A percentile compares a stretch with the other conserved stretches of the same genome.
These are phyloP conservation scores for Mycalesis mineus DNA, from an alignment of 2,888 invertebrate species.

Conservation along the genomic window DNA sequence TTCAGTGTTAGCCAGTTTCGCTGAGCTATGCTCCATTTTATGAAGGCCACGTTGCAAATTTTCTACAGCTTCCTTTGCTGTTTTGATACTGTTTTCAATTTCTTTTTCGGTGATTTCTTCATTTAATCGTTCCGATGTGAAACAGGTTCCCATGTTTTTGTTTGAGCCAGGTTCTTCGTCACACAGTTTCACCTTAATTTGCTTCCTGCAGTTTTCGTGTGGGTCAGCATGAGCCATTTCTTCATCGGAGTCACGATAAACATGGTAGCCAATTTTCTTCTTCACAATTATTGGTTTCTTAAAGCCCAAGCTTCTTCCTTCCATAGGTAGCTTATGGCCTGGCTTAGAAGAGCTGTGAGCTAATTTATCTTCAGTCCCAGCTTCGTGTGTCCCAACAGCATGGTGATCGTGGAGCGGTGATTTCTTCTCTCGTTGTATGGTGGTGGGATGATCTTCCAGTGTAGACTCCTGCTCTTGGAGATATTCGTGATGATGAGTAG, in stretches of 20 bases:
- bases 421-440: constrained; percentile 47
- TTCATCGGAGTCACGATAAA: constrained; percentile 61
- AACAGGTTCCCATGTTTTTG: constrained; percentile 35
- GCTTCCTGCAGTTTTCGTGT: constrained; percentile 51
- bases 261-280: constrained; percentile 53
- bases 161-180: constrained; percentile 43
- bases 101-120: constrained; percentile 44
- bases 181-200: constrained; percentile 61
- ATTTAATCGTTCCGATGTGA: constrained; percentile 34
- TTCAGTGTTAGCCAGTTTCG: constrained; percentile 19
- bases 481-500: constrained; percentile 42
- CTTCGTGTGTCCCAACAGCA: constrained; percentile 19
- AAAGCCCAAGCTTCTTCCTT: constrained; percentile 40
- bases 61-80: constrained; percentile 66
- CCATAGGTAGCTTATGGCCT: constrained; percentile 26
- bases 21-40: constrained; percentile 44
- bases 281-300: constrained; percentile 59
- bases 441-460: constrained; percentile 30
- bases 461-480: constrained; percentile 31
- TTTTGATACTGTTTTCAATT: constrained; percentile 56
- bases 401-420: constrained; percentile 38
- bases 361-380: constrained; percentile 14
- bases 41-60: constrained; percentile 53
- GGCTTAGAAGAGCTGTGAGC: constrained; percentile 7
- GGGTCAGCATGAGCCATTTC: constrained; percentile 51